phyloP scores from a whole-genome alignment of 2,797 vertebrate species.

The Lepidocolaptes lacrymiger region DNA sequence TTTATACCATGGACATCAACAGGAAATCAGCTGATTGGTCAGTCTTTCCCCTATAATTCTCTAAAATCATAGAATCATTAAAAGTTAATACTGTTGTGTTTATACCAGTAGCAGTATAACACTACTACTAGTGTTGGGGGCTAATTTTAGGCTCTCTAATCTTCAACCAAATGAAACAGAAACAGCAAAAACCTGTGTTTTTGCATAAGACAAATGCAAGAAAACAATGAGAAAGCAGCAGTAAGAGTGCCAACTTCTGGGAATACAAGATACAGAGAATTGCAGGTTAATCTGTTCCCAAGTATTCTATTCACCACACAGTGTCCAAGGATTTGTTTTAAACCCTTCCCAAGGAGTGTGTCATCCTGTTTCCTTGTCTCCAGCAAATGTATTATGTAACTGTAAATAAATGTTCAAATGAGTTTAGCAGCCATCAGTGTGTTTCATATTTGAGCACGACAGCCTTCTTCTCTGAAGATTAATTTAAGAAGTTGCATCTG shows the following conservation, averaged over 20 bases:
- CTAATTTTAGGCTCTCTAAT: background rate
- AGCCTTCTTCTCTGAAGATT: background rate
- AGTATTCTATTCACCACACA: background rate
- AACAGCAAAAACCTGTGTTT: background rate
- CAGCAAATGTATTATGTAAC: constrained; percentile 33
- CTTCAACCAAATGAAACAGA: background rate
- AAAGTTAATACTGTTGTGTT: background rate
- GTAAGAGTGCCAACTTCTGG: background rate
- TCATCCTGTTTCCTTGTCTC: background rate
- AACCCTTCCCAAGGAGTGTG: constrained; percentile 26
- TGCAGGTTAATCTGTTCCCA: constrained; percentile 37
- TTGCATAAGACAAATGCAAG: background rate
- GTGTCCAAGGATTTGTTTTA: constrained; percentile 53
- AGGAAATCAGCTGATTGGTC: background rate
- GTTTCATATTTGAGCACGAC: background rate
- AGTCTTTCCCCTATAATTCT: background rate
- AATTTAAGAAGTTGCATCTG: constrained; percentile 19
- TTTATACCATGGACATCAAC: background rate
- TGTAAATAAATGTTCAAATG: constrained; percentile 43
- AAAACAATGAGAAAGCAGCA: constrained; percentile 4
- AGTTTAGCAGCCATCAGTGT: constrained; percentile 17
- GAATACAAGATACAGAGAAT: constrained; percentile 32
- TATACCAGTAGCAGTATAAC: background rate
- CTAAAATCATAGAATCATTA: background rate
- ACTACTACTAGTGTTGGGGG: background rate